Conservation (phyloP, 2,113 vertebrate genomes). For the Colinus virginianus region DNA sequence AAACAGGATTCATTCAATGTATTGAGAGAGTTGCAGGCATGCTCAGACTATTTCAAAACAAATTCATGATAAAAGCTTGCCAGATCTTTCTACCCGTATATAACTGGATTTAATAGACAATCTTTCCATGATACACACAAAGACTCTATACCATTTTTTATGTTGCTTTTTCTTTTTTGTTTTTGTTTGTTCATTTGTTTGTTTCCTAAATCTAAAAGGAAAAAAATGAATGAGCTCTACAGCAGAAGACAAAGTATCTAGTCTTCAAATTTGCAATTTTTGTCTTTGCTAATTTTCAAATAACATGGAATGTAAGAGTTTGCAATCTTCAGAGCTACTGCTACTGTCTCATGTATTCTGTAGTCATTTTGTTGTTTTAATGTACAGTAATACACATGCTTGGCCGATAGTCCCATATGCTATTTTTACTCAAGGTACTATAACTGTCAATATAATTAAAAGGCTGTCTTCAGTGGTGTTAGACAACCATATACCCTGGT, state of each 20-base stretch:
- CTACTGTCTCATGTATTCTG: neutral
- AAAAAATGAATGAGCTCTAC: neutral
- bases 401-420: neutral
- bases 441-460: constrained; percentile 34
- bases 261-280: neutral
- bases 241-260: neutral
- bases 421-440: constrained; percentile 19
- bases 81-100: neutral
- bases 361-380: neutral
- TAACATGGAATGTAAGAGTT: neutral
- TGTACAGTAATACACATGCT: neutral
- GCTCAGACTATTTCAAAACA: neutral
- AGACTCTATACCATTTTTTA: too few species aligned
- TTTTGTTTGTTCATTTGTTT: accelerated
- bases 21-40: neutral
- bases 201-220: neutral
- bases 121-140: neutral
- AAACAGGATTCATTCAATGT: neutral
- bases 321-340: neutral
- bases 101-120: neutral
- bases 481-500: neutral
- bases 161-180: neutral
- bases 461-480: neutral
- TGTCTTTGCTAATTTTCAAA: neutral
- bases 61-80: neutral